phyloP scores from a whole-genome alignment of 2,888 invertebrate species.

The Parnassius glacialis region DNA sequence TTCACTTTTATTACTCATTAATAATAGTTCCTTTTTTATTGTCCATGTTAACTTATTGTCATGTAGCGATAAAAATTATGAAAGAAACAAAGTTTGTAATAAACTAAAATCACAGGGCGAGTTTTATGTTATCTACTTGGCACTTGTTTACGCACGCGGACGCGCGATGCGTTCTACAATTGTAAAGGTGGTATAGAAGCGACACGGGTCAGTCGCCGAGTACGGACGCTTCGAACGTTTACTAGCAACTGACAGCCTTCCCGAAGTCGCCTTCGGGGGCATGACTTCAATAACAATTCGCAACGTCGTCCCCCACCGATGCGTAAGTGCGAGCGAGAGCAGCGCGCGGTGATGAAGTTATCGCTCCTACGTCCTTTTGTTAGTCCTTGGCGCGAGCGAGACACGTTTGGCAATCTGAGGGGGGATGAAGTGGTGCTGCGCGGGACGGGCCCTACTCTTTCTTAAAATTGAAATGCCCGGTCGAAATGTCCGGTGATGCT shows the following conservation, averaged over 20 bases:
- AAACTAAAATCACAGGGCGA: slow-evolving; percentile 58
- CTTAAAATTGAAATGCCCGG: slow-evolving; percentile 82
- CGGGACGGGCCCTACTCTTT: slow-evolving; percentile 78
- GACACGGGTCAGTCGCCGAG: slow-evolving; percentile 62
- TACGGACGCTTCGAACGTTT: slow-evolving; percentile 77
- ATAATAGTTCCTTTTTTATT: slow-evolving; percentile 35
- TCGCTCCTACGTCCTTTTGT: slow-evolving; percentile 82
- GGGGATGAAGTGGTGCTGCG: slow-evolving; percentile 53
- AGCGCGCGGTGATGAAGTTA: slow-evolving; percentile 77
- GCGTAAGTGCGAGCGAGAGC: slow-evolving; percentile 76
- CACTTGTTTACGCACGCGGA: slow-evolving; percentile 65
- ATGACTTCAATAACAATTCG: slow-evolving; percentile 82
- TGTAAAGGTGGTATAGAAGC: slow-evolving; percentile 57
- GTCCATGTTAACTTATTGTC: slow-evolving; percentile 48
- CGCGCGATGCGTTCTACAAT: slow-evolving; percentile 44
- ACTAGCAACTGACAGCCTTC: slow-evolving; percentile 80
- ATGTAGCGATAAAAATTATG: slow-evolving; percentile 31
- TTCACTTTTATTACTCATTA: slow-evolving; percentile 16
- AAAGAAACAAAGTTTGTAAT: slow-evolving; percentile 41
- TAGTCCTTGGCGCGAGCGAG: slow-evolving; percentile 76
- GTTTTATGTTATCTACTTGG: slow-evolving; percentile 48
- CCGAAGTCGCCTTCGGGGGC: slow-evolving; percentile 81
- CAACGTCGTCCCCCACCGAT: slow-evolving; percentile 80
- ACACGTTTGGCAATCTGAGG: slow-evolving; percentile 54
- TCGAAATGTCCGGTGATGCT: slow-evolving; percentile 82